Conservation (phyloP, 2,113 vertebrate species). For the Numenius arquata region DNA sequence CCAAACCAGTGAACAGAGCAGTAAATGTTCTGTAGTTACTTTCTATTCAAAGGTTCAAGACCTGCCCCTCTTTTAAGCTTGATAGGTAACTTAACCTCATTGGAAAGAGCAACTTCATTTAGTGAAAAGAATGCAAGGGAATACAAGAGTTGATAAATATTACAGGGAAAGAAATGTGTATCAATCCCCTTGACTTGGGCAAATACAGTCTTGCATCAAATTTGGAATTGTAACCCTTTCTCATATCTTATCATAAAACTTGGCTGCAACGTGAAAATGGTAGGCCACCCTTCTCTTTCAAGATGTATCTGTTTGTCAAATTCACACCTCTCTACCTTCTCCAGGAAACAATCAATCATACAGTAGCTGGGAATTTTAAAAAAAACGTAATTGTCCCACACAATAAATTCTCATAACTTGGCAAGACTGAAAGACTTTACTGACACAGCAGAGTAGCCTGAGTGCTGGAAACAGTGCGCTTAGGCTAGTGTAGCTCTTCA, state of each 20-base stretch:
- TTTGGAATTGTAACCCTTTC: background rate
- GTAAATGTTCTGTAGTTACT: background rate
- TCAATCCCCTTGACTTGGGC: background rate
- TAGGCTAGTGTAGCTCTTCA: background rate
- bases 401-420: background rate
- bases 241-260: background rate
- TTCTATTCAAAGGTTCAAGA: background rate
- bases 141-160: background rate
- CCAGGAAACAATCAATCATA: background rate
- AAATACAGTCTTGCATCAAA: background rate
- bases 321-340: background rate
- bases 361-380: background rate
- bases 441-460: background rate
- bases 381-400: fast-evolving
- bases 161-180: background rate
- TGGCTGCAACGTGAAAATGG: background rate
- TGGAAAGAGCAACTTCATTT: background rate
- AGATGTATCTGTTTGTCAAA: background rate
- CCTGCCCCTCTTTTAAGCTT: background rate
- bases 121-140: background rate
- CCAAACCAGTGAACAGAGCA: background rate
- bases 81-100: background rate
- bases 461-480: background rate
- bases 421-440: background rate
- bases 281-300: background rate